A percentile compares a stretch with the other conserved stretches of the same genome.
Conservation (phyloP, 1,140 invertebrate species). For the Drosophila nasuta region DNA sequence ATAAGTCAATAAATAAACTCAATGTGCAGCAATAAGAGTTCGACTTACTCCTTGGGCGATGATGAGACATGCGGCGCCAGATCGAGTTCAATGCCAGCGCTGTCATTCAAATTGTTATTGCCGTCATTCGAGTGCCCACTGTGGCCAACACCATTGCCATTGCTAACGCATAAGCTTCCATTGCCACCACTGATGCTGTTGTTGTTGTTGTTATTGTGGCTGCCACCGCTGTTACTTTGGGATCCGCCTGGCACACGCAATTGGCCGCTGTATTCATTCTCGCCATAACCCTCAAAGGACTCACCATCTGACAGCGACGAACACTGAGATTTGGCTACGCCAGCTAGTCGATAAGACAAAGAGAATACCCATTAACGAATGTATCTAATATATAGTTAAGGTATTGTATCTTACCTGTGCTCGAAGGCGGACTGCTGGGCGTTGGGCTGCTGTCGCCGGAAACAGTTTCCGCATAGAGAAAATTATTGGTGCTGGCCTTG, state of each 20-base stretch:
- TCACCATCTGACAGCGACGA: conserved; percentile 88
- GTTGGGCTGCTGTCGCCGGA: conserved; percentile 81
- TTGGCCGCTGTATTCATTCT: conserved; percentile 83
- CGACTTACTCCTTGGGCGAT: conserved; percentile 71
- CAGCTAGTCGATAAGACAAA: conserved; percentile 36
- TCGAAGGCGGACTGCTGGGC: conserved; percentile 80
- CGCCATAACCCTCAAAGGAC: conserved; percentile 89
- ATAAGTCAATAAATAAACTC: conserved; percentile 53
- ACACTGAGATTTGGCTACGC: conserved; percentile 86
- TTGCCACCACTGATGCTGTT: conserved; percentile 28
- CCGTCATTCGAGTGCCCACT: conserved; percentile 69
- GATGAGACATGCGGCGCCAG: conserved; percentile 78
- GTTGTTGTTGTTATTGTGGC: conserved; percentile 29
- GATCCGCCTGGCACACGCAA: conserved; percentile 16
- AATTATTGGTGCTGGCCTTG: conserved; percentile 72
- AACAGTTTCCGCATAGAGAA: conserved; percentile 75
- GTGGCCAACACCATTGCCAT: conserved; percentile 50
- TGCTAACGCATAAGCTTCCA: conserved; percentile 43
- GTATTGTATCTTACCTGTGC: conserved; percentile 65
- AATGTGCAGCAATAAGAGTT: not conserved
- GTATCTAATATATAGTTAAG: conserved; percentile 4
- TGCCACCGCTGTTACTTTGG: conserved; percentile 1
- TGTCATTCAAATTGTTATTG: conserved; percentile 75
- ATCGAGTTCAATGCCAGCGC: conserved; percentile 78
- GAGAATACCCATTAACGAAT: not conserved